phyloP scores from a whole-genome alignment of 1,140 invertebrate species.

The Diorhabda sublineata region DNA sequence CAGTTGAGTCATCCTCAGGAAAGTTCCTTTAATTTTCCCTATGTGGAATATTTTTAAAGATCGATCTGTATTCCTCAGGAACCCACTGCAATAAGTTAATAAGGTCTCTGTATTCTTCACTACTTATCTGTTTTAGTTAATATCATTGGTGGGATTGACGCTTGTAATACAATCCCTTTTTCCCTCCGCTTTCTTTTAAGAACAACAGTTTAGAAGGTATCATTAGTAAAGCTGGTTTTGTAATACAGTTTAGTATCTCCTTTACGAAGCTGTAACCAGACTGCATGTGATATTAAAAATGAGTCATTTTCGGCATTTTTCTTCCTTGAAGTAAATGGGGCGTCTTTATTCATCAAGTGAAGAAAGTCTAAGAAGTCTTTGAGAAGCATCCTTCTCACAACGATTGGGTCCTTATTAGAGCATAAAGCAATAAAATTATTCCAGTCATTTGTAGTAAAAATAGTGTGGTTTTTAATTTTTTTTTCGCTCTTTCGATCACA shows the following conservation, averaged over 20 bases:
- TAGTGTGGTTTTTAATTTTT: constrained; percentile 8
- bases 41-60: constrained; percentile 12
- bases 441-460: constrained; percentile 12
- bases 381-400: constrained; percentile 1
- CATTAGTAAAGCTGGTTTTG: constrained; percentile 8
- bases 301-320: neutral
- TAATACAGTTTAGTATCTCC: neutral
- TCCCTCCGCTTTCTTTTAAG: neutral
- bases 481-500: constrained; percentile 11
- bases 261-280: constrained; percentile 1
- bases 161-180: neutral
- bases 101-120: neutral
- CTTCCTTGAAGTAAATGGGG: constrained; percentile 1
- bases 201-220: neutral
- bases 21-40: neutral
- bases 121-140: neutral
- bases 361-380: constrained; percentile 7
- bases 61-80: neutral
- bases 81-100: neutral
- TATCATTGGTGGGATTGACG: neutral
- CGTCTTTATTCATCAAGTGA: neutral
- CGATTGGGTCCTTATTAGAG: neutral
- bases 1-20: constrained; percentile 13
- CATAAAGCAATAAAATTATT: constrained; percentile 5
- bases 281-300: constrained; percentile 13